Evolutionary conservation across 2,797 vertebrate genomes (phyloP).

Genomic region (Yasuhikotakia modesta): DNA sequence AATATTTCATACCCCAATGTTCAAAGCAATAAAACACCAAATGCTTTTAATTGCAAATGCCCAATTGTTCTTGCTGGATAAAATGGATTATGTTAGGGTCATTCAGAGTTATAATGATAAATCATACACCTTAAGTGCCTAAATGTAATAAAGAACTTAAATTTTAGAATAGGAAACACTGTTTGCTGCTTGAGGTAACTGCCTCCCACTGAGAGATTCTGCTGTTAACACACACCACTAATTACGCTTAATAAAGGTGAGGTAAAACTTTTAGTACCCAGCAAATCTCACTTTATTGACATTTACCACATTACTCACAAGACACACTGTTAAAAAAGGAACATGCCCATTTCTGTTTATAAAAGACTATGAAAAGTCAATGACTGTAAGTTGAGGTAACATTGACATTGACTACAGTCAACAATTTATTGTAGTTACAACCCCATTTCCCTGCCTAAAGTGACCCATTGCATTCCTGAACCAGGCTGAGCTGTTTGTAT

Average conservation of each 20-base stretch:
- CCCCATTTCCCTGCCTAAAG: no score
- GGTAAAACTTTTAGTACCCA: conserved; percentile 31
- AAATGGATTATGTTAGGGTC: conserved; percentile 36
- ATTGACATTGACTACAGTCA: no score
- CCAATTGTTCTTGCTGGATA: conserved; percentile 41
- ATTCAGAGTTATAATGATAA: conserved; percentile 37
- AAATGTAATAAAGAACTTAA: not conserved
- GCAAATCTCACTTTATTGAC: conserved; percentile 31
- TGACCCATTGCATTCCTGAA: no score
- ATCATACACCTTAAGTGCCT: not conserved
- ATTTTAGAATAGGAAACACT: conserved; percentile 1
- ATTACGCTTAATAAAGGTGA: conserved; percentile 43
- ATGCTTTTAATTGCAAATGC: conserved; percentile 51
- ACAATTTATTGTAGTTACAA: no score
- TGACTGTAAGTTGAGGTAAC: no score
- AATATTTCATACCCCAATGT: conserved; percentile 49
- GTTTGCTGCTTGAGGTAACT: conserved; percentile 38
- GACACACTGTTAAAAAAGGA: not conserved
- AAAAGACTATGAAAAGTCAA: not conserved
- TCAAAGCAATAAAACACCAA: conserved; percentile 30
- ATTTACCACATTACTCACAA: conserved; percentile 36
- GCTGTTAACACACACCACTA: conserved; percentile 26
- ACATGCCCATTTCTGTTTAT: not conserved
- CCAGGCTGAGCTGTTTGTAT: no score
- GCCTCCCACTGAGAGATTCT: conserved; percentile 22